Evolutionary conservation across 2,797 vertebrate genomes (phyloP).

Genomic region (Lutjanus campechanus): DNA sequence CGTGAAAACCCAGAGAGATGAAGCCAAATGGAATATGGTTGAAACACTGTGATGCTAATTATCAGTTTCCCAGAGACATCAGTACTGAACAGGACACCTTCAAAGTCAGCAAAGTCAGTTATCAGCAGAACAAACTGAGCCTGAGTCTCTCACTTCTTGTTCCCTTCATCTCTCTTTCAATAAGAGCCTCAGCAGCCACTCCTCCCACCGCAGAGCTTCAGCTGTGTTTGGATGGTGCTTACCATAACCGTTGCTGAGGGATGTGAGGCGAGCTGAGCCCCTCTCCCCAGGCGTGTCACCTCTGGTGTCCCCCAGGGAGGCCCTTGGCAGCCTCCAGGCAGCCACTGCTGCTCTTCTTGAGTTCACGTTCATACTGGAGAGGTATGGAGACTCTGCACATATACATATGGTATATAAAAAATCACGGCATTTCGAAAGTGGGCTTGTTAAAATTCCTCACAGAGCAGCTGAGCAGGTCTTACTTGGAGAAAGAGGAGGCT

Average conservation of each 20-base stretch:
- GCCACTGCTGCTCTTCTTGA: conserved; percentile 83
- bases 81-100: neutral
- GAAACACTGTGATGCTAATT: neutral
- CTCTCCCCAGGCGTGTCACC: conserved; percentile 61
- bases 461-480: conserved; percentile 68
- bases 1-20: neutral
- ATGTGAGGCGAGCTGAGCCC: conserved; percentile 73
- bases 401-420: neutral
- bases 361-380: conserved; percentile 85
- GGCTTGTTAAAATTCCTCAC: neutral
- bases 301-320: conserved; percentile 69
- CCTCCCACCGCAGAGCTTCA: neutral
- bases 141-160: neutral
- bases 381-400: conserved; percentile 91
- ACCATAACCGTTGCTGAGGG: conserved; percentile 88
- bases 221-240: conserved; percentile 23
- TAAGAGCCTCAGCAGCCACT: neutral
- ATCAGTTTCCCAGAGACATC: neutral
- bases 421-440: neutral
- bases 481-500: conserved; percentile 90
- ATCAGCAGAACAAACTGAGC: conserved; percentile 29
- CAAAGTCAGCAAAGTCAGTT: neutral
- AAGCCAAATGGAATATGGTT: neutral
- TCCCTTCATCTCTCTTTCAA: neutral
- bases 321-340: conserved; percentile 85